Evolutionary conservation across 92 coral and sea anemone genomes (phyloP).

Genomic region (Paramuricea clavata): DNA sequence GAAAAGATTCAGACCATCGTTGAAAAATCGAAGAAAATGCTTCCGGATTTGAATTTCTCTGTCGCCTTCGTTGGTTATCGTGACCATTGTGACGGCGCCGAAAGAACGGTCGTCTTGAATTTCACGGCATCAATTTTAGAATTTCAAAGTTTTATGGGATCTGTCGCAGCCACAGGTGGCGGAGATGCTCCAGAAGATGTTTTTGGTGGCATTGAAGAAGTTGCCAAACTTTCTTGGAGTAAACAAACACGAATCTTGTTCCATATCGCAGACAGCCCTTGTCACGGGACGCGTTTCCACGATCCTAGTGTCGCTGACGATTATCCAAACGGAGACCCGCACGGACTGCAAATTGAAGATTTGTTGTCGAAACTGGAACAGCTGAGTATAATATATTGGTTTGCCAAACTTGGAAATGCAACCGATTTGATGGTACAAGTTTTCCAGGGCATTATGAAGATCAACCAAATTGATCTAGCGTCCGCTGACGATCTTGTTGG

Average conservation of each 20-base stretch:
- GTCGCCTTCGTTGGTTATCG: conserved; percentile 46
- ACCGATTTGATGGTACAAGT: conserved; percentile 37
- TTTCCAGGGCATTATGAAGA: conserved; percentile 28
- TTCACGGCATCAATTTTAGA: conserved; percentile 12
- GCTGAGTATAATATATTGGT: conserved; percentile 18
- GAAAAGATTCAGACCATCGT: conserved; percentile 7
- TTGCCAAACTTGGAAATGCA: conserved; percentile 26
- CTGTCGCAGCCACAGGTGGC: conserved; percentile 15
- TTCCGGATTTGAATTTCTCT: conserved; percentile 32
- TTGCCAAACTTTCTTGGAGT: conserved; percentile 9
- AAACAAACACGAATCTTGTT: conserved; percentile 36
- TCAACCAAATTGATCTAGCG: conserved; percentile 1
- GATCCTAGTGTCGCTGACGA: conserved; percentile 13
- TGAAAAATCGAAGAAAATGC: conserved; percentile 18
- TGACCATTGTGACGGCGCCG: conserved; percentile 33
- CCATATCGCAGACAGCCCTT: conserved; percentile 33
- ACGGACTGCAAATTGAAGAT: conserved; percentile 26
- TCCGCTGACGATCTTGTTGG: conserved; percentile 23
- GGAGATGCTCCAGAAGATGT: conserved; percentile 39
- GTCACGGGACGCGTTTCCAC: conserved; percentile 37
- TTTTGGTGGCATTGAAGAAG: conserved; percentile 36
- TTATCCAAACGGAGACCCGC: conserved; percentile 32
- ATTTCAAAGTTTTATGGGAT: conserved; percentile 25
- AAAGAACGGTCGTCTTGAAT: conserved; percentile 9
- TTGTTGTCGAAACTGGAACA: conserved; percentile 2